Base-by-base conservation (phyloP, 1,140 invertebrate species). In the Temnothorax curvispinosus region DNA sequence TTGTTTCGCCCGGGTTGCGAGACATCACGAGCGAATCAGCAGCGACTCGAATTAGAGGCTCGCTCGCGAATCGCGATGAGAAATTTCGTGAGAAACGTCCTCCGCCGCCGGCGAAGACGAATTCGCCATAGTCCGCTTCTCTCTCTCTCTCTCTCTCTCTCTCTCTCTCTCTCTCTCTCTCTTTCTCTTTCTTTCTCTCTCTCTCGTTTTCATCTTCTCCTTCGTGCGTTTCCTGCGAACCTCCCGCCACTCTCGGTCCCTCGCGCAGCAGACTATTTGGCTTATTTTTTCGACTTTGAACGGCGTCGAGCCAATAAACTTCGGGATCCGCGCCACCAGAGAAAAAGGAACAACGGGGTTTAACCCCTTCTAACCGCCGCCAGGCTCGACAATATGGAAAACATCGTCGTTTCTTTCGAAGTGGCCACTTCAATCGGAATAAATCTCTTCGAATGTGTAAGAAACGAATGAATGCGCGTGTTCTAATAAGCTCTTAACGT, bases 241-340 rank as follows among this genome's bases (percentile, higher is more conserved):
- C 84, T 44, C 58, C 75, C 87, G 38, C 62, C 78, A 56, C 35
- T 64, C 71, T 89, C 62, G 67, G 44, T 76, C 77, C 18, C 27
- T 58, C 21, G 41, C 54, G 44, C 15, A 86, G 75, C 86, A 78
- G 74, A 52, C 76, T 87, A 77, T 87, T 87, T 74, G 38, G 54
- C 86, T 92, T 91, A 76, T 85, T 86, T 74, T 56, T 72, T 84
- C 38, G 80, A 72, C 82, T 91, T 89, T 76, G 78, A 65, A 69
- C 86, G 44, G 62, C 81, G 86, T 87, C 82, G 76, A 85, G 90
- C 77, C 87, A 90, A 90, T 89, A 89, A 91, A 91, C 87, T 81
- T 74, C n/a, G 77, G 72, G 90, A 62, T 64, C 38, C 54, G 60
- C 44, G 60, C 44, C 47, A 64, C 15, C 54, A 52, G 84, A 67